Conservation (phyloP, 2,888 invertebrate species). For the Ommatoiulus sabulosus region DNA sequence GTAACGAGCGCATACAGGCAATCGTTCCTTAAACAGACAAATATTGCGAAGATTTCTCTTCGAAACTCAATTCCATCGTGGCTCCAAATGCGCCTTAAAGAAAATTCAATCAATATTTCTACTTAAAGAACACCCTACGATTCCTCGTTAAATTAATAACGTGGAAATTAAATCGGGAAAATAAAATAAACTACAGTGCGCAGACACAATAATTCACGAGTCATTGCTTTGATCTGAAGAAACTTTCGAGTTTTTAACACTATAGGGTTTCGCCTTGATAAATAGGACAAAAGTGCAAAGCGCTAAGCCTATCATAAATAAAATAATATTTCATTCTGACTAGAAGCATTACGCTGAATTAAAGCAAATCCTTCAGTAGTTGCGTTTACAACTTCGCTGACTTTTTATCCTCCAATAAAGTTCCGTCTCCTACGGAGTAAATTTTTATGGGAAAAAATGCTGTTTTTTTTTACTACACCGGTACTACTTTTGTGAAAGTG, state of each 20-base stretch:
- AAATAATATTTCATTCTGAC: constrained; percentile 34
- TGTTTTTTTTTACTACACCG: too few relatives aligned
- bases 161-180: constrained; percentile 30
- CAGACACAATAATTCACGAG: constrained; percentile 25
- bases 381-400: neutral
- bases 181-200: neutral
- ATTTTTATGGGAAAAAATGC: neutral
- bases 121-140: neutral
- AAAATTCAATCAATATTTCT: constrained; percentile 25
- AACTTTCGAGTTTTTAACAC: neutral
- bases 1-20: neutral
- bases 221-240: neutral
- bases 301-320: constrained; percentile 1
- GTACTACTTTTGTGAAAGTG: neutral
- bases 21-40: neutral
- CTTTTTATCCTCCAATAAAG: neutral
- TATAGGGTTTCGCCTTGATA: neutral
- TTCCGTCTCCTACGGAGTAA: neutral
- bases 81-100: neutral
- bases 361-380: constrained; percentile 18
- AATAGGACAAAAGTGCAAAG: constrained; percentile 12
- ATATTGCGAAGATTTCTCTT: neutral
- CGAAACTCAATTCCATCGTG: neutral
- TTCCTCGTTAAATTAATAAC: constrained; percentile 22
- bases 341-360: neutral